Evolutionary conservation across 2,113 vertebrate species (phyloP), one percentile per base, ranked within the genome.

Genomic region (Oplegnathus fasciatus): DNA sequence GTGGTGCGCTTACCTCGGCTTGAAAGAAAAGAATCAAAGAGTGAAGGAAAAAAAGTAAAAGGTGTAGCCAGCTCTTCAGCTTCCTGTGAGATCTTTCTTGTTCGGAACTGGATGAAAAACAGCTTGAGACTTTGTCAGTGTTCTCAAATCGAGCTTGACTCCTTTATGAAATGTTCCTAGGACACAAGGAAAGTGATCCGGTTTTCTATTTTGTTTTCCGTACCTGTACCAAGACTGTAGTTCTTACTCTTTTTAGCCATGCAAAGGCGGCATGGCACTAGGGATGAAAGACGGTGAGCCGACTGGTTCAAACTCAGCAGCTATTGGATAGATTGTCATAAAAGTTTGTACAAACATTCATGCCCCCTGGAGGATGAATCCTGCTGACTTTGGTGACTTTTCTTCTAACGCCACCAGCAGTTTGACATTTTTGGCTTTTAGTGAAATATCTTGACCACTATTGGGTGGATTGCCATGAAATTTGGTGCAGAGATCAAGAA

Each of bases 1-100:
- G 5, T 1, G 0, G 14, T 77, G 44, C 9, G 1, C 78, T 81
- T 62, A 10, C 34, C 14, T 22, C 20, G 0, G 13, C 57, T 62
- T 10, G 0, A 68, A 61, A 69, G 65, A 42, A 32, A 60, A n/a
- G 28, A 81, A 68, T 73, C 34, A 75, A 83, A 80, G 10, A 5
- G 57, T 11, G 11, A 15, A 67, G 52, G 10, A 4, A 14, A 76
- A 28, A 30, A 26, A 50, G 54, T 8, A 11, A n/a, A 66, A 58
- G n/a, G 55, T 57, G 46, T 32, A 83, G 61, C 26, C 34, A 6
- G 57, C 62, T 62, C 26, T 42, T 30, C 17, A 1, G 57, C 58
- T 69, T 20, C 64, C 42, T 55, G 34, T 64, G 34, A 22, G 42
- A 30, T 15, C 28, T 13, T 22, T 50, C 28, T 65, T 0, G 74